Conservation (phyloP, 1,140 invertebrate species). For the Myzus persicae region DNA sequence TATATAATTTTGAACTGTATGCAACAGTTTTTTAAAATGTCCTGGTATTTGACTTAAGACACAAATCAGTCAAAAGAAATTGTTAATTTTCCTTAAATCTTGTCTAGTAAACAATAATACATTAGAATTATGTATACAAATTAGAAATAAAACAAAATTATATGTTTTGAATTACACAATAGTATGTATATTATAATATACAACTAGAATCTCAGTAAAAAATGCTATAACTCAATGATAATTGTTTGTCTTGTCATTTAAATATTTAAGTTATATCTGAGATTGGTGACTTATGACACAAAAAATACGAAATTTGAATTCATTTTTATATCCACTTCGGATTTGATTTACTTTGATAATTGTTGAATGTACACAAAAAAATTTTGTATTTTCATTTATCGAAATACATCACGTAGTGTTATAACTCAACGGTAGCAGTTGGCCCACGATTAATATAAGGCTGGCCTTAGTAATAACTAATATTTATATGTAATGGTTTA, state of each 20-base stretch:
- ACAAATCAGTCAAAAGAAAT: background rate
- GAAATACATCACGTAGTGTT: background rate
- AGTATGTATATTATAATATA: background rate
- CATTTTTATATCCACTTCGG: too few relatives aligned
- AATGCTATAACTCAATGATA: too few relatives aligned
- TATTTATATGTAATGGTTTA: background rate
- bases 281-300: too few relatives aligned
- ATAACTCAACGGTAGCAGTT: background rate
- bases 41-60: background rate
- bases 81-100: background rate
- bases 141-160: background rate
- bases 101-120: background rate
- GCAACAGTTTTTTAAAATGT: background rate
- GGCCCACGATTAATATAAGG: background rate
- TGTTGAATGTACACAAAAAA: too few relatives aligned
- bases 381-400: background rate
- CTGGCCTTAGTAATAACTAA: background rate
- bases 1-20: too few relatives aligned
- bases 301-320: background rate
- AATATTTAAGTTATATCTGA: background rate
- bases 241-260: background rate
- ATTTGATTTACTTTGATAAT: too few relatives aligned
- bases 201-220: background rate
- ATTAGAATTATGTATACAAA: background rate
- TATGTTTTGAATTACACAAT: background rate